Evolutionary conservation across 1,140 invertebrate genomes (phyloP), one percentile per base, ranked within the genome.

Genomic region (Drosophila paulistorum): DNA sequence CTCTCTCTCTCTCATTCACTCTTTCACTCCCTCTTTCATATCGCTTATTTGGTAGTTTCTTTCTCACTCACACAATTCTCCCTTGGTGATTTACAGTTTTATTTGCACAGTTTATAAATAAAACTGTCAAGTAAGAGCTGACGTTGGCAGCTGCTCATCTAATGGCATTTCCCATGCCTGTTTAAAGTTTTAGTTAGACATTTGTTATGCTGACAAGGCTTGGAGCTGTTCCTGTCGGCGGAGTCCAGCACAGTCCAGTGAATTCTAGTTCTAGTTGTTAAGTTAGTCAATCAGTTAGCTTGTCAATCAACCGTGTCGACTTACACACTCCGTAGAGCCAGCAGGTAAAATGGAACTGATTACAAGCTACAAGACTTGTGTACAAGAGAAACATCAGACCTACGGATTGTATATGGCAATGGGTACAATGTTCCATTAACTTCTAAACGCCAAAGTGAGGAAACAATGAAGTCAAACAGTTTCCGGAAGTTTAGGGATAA

Each of bases 91-190:
- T 86, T 86, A 87, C 83, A 79, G 80, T 86, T 87, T 87, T 86
- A 79, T 86, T 86, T 86, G 83, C 83, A 79, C 83, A 86, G 83
- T 86, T 86, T 86, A 86, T 86, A 86, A 87, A 86, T 87, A 87
- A 79, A 87, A 87, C 73, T 67, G 74, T 82, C 83, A 86, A 86
- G 84, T 81, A 65, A 71, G 68, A 63, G 78, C 66, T 75, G 59
- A 77, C 68, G 75, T 55, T 85, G 82, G 76, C 83, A 86, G 83
- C 83, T 86, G 83, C 79, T 86, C 84, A 74, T 77, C 83, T 66
- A 73, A 68, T 76, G 64, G 54, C 55, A 68, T 76, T 85, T 70
- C 73, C 74, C 74, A 64, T 76, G 72, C 66, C 73, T 65, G 55
- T 76, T 76, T 76, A 76, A 76, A 76, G 66, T 65, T 64, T 51